These are phyloP conservation scores for Lepidurus couesii DNA, from an alignment of 1,140 invertebrate species.

Conservation along the genomic window DNA sequence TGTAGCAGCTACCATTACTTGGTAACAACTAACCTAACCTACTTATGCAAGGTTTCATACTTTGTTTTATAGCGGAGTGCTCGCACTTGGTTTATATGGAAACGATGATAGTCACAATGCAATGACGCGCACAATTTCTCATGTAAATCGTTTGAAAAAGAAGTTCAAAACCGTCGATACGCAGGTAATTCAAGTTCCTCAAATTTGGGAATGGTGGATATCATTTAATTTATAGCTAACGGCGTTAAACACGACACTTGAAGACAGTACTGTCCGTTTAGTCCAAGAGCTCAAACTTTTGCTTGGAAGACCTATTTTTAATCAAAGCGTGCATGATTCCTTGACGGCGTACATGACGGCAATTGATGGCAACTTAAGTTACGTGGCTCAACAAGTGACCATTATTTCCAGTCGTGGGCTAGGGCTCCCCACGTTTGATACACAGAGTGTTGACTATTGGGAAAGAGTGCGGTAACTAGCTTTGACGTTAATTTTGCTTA, in stretches of 20 bases:
- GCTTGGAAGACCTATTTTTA: background rate
- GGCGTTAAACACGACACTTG: background rate
- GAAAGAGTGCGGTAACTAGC: background rate
- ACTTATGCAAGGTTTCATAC: background rate
- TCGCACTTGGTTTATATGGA: constrained; percentile 75
- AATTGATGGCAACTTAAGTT: background rate
- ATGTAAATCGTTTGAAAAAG: constrained; percentile 67
- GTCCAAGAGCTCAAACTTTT: background rate
- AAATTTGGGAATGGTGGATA: background rate
- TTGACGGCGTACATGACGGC: background rate
- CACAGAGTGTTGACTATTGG: background rate
- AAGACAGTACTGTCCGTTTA: background rate
- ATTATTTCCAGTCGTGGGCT: background rate
- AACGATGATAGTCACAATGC: constrained; percentile 91
- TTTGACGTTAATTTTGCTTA: background rate
- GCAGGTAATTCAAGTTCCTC: constrained; percentile 43
- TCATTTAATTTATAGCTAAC: constrained; percentile 35
- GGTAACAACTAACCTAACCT: constrained; percentile 44
- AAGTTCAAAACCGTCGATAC: constrained; percentile 42
- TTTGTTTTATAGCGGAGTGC: constrained; percentile 45
- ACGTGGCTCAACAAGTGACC: background rate
- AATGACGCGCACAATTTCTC: constrained; percentile 67
- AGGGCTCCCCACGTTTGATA: background rate
- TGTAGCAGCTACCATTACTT: constrained; percentile 74
- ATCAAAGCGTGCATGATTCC: background rate